A percentile compares a stretch with the other conserved stretches of the same genome.
Evolutionary conservation across 35 echinoderm and acorn worm genomes (phyloP).

Genomic region (Ophiothrix spiculata): DNA sequence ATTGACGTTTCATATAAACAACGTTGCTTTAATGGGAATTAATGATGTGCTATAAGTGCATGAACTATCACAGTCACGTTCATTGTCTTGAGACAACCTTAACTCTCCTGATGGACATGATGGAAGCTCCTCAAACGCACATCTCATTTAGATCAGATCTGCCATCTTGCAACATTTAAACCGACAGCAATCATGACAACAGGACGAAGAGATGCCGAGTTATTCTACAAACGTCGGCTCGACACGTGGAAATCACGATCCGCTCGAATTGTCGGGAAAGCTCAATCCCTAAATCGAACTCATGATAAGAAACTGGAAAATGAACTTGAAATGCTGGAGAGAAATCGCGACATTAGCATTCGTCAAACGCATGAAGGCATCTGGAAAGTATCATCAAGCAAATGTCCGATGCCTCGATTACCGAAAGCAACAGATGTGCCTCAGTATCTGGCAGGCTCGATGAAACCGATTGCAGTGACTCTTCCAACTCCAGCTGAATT

Average conservation of each 20-base stretch:
- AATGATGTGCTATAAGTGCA: too few species aligned
- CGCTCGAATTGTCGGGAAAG: conserved; percentile 54
- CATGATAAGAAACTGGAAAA: conserved; percentile 51
- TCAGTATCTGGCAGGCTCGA: conserved; percentile 44
- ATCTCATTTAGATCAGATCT: too few species aligned
- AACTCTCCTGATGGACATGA: too few species aligned
- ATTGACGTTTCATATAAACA: too few species aligned
- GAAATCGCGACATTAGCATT: conserved; percentile 54
- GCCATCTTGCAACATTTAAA: too few species aligned
- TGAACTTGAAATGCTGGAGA: conserved; percentile 49
- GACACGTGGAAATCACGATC: conserved; percentile 73
- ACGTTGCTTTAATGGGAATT: too few species aligned
- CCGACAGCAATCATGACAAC: neutral
- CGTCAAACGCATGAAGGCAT: conserved; percentile 68
- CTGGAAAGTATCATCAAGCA: conserved; percentile 45
- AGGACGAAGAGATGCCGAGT: neutral
- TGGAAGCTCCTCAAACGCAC: too few species aligned
- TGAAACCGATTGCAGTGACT: conserved; percentile 31
- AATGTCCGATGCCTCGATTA: conserved; percentile 36
- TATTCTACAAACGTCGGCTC: conserved; percentile 43
- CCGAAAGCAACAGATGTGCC: conserved; percentile 42
- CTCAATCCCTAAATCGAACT: conserved; percentile 67
- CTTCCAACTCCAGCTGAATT: conserved; percentile 69
- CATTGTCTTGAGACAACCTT: too few species aligned
- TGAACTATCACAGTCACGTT: too few species aligned